These are phyloP conservation scores for Villa cingulata DNA, from an alignment of 2,888 invertebrate species.

Conservation along the genomic window DNA sequence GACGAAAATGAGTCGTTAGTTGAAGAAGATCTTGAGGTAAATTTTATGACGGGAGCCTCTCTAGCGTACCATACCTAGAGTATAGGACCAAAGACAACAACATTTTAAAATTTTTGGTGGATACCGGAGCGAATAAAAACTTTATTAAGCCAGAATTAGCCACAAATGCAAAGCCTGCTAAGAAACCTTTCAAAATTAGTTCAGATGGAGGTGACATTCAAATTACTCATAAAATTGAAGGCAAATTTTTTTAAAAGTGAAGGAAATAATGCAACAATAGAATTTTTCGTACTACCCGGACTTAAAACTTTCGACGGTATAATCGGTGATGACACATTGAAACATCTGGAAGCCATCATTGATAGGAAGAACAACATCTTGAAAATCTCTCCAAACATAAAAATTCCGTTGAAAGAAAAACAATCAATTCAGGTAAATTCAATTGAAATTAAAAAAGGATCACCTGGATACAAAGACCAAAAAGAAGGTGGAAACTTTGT, in stretches of 20 bases:
- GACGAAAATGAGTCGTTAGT: not conserved
- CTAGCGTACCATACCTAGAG: not conserved
- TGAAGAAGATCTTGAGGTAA: too few species aligned
- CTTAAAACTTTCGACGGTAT: too few species aligned
- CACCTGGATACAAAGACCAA: not conserved
- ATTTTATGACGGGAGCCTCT: slow-evolving; percentile 1
- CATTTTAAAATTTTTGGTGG: too few species aligned
- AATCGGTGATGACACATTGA: not conserved
- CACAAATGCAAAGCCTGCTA: not conserved
- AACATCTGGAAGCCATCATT: not conserved
- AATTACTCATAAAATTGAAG: not conserved
- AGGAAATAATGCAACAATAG: too few species aligned
- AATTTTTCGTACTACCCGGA: too few species aligned
- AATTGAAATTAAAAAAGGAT: not conserved
- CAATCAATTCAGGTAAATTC: slow-evolving; percentile 1
- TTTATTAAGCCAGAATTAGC: too few species aligned
- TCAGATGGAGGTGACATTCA: not conserved
- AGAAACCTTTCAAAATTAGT: not conserved
- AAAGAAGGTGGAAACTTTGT: not conserved
- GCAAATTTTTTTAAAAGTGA: not conserved
- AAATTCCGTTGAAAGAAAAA: too few species aligned
- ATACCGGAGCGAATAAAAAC: too few species aligned
- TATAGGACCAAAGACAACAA: too few species aligned
- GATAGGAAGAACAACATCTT: not conserved
- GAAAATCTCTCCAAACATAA: too few species aligned